Percentiles rank a stretch among this genome's conserved stretches.
These are phyloP conservation scores for Rhodeus uyekii DNA, from an alignment of 2,797 vertebrate species.

Conservation along the genomic window DNA sequence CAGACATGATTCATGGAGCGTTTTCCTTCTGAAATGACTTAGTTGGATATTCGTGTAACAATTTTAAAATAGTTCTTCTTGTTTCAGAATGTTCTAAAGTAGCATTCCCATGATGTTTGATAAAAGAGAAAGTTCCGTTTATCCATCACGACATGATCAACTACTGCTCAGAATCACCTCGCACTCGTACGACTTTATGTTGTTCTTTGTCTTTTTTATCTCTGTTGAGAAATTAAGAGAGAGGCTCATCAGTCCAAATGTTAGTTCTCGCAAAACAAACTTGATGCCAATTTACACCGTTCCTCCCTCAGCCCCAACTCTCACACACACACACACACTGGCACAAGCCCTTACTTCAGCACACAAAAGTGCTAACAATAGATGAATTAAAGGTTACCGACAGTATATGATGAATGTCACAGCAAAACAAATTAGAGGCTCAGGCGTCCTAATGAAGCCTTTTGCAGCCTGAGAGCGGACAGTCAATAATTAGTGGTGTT, in stretches of 20 bases:
- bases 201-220: conserved; percentile 1
- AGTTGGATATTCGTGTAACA: background rate
- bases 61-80: background rate
- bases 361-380: conserved; percentile 89
- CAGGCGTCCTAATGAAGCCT: conserved; percentile 79
- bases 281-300: conserved; percentile 68
- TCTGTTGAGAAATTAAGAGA: conserved; percentile 12
- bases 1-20: no score
- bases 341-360: conserved; percentile 71
- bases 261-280: conserved; percentile 33
- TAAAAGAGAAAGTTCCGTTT: no score
- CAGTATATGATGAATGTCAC: conserved; percentile 81
- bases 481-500: conserved; percentile 82
- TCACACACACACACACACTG: conserved; percentile 20
- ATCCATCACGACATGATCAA: background rate
- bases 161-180: background rate
- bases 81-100: background rate
- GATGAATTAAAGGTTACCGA: conserved; percentile 92
- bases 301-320: conserved; percentile 14
- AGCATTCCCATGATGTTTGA: background rate
- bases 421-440: conserved; percentile 81
- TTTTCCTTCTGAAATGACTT: background rate
- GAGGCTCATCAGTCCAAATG: conserved; percentile 18
- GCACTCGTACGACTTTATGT: no score
- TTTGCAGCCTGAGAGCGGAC: conserved; percentile 73